Percentiles rank a stretch among this genome's conserved stretches.
Conservation (phyloP, 2,797 vertebrate genomes). For the Phalloptychus januarius region DNA sequence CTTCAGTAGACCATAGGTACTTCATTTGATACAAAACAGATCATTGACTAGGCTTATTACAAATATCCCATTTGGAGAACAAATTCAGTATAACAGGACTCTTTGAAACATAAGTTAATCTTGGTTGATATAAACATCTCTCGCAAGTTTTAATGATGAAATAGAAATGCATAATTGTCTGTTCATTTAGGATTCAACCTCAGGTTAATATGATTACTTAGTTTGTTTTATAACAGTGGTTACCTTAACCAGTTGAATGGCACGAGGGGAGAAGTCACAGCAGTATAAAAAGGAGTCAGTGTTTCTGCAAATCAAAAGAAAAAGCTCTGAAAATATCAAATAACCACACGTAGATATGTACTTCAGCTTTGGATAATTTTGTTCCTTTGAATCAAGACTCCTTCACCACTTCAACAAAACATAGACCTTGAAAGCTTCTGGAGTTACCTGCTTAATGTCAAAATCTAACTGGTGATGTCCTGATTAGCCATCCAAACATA, state of each 20-base stretch:
- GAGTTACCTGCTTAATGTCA: neutral
- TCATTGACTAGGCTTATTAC: neutral
- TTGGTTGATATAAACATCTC: neutral
- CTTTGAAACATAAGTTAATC: neutral
- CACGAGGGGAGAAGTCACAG: conserved; percentile 91
- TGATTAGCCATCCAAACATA: neutral
- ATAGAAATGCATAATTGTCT: neutral
- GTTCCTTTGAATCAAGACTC: conserved; percentile 1
- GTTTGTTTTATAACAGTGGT: conserved; percentile 15
- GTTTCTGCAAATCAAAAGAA: conserved; percentile 64
- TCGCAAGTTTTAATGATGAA: neutral
- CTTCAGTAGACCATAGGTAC: neutral
- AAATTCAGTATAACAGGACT: neutral
- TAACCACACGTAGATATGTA: neutral
- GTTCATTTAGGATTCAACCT: neutral
- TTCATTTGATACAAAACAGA: neutral
- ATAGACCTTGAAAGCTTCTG: neutral
- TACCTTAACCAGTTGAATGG: conserved; percentile 91
- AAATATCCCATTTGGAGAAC: neutral
- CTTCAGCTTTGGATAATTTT: neutral
- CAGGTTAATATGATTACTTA: neutral
- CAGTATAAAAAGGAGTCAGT: conserved; percentile 87
- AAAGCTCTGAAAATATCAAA: conserved; percentile 9
- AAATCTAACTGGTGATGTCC: neutral
- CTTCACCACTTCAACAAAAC: neutral